These are phyloP conservation scores for Machimus rusticus DNA, from an alignment of 2,888 invertebrate species.

Conservation along the genomic window DNA sequence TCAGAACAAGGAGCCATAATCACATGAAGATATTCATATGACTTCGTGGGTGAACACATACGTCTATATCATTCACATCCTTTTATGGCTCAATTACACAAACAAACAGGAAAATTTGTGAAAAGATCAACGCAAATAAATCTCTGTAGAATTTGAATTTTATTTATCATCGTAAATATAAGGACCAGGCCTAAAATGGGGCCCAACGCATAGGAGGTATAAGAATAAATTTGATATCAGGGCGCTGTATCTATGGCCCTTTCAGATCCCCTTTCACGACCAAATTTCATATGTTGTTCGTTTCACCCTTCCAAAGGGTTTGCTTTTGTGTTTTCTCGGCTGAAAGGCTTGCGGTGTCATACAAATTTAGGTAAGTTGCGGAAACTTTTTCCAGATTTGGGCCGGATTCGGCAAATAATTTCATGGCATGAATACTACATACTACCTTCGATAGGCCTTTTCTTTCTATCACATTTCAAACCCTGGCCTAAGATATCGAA, in stretches of 20 bases:
- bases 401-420: not conserved
- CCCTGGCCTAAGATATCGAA: not conserved
- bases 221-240: conserved; percentile 29
- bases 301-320: not conserved
- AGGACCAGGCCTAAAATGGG: not conserved
- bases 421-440: not conserved
- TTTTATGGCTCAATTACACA: conserved; percentile 44
- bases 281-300: not conserved
- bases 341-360: conserved; percentile 24
- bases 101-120: conserved; percentile 44
- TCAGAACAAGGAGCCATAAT: not conserved
- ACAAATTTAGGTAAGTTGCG: conserved; percentile 12
- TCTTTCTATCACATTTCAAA: not conserved
- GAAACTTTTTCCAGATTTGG: conserved; percentile 20
- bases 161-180: conserved; percentile 40
- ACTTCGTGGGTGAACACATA: not conserved
- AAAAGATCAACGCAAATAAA: conserved; percentile 40
- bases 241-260: not conserved
- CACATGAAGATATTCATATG: conserved; percentile 2
- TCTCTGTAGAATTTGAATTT: conserved; percentile 39
- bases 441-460: not conserved
- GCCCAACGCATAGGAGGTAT: not conserved
- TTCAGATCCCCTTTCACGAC: not conserved
- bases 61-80: conserved; percentile 38
- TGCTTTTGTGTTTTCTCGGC: conserved; percentile 6